Base-by-base conservation (phyloP, 2,888 invertebrate species). In the Lydus trimaculatus region DNA sequence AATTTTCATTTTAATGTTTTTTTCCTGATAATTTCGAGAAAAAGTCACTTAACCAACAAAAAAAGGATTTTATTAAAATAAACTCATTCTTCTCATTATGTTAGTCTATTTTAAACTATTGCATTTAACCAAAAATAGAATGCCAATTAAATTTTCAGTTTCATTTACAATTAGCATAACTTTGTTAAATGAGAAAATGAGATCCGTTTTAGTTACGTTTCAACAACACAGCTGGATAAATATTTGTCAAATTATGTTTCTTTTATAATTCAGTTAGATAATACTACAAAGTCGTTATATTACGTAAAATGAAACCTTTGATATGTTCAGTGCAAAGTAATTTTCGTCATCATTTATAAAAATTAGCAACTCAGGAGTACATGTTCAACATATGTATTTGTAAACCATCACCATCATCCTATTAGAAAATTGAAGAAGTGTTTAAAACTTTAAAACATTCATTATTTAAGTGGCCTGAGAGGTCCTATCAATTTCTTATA, bases 101-200 rank as follows among this genome's bases (percentile, higher is more conserved):
- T 13, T 15, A 13, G 9, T 23, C 23, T 13, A 13, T 52, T 2
- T 11, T 25, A 52, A 52, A 52, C 23, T 52, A 52, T 23, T 23
- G 20, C 52, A 52, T 52, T 52, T 6, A 52, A 52, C 52, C 11
- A 52, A 52, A 52, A 52, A 52, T 52, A 48, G 23, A 48, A 48
- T 20, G 48, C n/a, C 23, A 52, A 52, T 52, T 52, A 23, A 52
- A 52, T 52, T 52, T 52, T 25, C 48, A 52, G 23, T 52, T 52
- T 23, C 20, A 52, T 52, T 52, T 52, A 9, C 20, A 52, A 23
- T 52, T 52, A 9, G 11, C 23, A 11, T 52, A 52, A 52, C 23
- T 52, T 52, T 4, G 48, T 52, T 23, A 20, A 52, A 52, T 52
- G 52, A 52, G 52, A 52, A 52, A 52, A 52, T 52, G 52, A 52